Percentiles rank a stretch among this genome's conserved stretches.
These are phyloP conservation scores for Pardalotus punctatus DNA, from an alignment of 2,113 vertebrate genomes.

Conservation along the genomic window DNA sequence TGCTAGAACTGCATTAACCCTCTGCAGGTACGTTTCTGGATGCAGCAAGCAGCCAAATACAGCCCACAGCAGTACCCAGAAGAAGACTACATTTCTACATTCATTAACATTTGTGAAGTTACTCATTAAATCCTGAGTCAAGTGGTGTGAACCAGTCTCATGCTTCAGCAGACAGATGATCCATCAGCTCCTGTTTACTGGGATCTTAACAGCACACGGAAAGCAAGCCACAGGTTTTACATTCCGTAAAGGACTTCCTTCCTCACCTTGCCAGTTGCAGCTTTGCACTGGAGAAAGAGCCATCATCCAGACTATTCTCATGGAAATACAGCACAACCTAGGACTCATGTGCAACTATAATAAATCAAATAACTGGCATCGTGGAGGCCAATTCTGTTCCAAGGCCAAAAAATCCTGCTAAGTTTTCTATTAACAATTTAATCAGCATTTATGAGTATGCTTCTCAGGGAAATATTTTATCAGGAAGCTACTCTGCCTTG, in stretches of 20 bases:
- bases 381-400: background rate
- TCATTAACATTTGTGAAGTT: background rate
- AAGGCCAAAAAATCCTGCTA: background rate
- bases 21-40: background rate
- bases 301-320: background rate
- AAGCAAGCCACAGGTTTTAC: background rate
- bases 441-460: background rate
- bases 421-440: background rate
- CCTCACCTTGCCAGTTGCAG: background rate
- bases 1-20: background rate
- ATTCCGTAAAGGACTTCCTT: background rate
- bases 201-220: background rate
- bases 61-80: background rate
- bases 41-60: background rate
- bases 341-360: rapidly evolving
- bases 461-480: background rate
- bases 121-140: background rate
- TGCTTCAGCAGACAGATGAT: background rate
- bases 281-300: background rate
- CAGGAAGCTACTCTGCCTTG: background rate
- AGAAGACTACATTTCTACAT: background rate
- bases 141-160: background rate
- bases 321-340: background rate
- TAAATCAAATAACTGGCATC: background rate
- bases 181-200: background rate